A percentile compares a stretch with the other conserved stretches of the same genome.
Conservation (phyloP, 2,888 invertebrate species). For the Strigamia transsilvanica region DNA sequence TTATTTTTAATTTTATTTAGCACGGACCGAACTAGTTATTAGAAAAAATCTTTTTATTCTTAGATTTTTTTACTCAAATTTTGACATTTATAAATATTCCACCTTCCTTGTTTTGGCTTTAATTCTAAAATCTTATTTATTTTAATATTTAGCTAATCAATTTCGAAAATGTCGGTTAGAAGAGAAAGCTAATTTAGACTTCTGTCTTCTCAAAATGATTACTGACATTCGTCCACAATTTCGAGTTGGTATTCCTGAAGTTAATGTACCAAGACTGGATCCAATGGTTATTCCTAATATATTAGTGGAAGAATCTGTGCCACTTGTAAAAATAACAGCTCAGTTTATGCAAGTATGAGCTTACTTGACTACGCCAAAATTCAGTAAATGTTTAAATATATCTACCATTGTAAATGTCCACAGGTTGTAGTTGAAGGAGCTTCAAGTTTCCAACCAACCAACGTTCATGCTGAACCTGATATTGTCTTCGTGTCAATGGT, state of each 20-base stretch:
- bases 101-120: not conserved
- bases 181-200: conserved; percentile 45
- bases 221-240: conserved; percentile 52
- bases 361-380: not conserved
- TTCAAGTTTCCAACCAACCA: conserved; percentile 51
- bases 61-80: no score
- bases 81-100: not conserved
- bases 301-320: conserved; percentile 46
- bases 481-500: conserved; percentile 29
- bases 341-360: conserved; percentile 43
- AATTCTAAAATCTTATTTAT: not conserved
- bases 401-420: not conserved
- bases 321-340: conserved; percentile 48
- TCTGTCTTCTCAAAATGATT: conserved; percentile 51
- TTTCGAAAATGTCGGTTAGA: conserved; percentile 52
- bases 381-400: not conserved
- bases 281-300: conserved; percentile 54
- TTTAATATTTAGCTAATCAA: conserved; percentile 37
- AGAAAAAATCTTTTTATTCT: no score
- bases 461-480: conserved; percentile 53
- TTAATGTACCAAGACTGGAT: conserved; percentile 51
- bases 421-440: conserved; percentile 53
- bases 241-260: conserved; percentile 52
- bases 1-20: no score
- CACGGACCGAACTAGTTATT: no score